phyloP scores from a whole-genome alignment of 2,797 vertebrate genomes.

The Triplophysa yarkandensis region DNA sequence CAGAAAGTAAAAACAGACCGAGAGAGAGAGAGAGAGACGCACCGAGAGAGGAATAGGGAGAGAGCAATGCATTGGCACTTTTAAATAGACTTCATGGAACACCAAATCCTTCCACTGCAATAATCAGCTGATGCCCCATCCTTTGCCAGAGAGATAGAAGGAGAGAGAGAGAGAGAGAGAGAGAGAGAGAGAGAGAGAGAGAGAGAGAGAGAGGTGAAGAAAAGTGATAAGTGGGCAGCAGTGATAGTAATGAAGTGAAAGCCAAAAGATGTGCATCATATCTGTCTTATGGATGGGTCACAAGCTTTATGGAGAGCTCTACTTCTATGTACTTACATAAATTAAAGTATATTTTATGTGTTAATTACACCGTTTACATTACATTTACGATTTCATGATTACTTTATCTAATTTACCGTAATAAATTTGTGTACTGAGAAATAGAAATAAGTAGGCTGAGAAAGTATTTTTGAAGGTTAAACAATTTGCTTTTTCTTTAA shows the following conservation, averaged over 20 bases:
- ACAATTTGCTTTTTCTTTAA: too few relatives aligned
- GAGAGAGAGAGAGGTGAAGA: slow-evolving; percentile 36
- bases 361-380: neutral
- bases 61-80: slow-evolving; percentile 60
- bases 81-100: slow-evolving; percentile 80
- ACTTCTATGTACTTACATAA: too few relatives aligned
- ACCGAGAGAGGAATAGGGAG: slow-evolving; percentile 24
- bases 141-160: slow-evolving; percentile 67
- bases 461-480: too few relatives aligned
- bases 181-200: slow-evolving; percentile 52
- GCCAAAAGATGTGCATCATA: neutral
- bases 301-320: slow-evolving; percentile 28
- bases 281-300: slow-evolving; percentile 31
- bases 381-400: too few relatives aligned
- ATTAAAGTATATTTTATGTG: too few relatives aligned
- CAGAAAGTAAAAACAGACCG: slow-evolving; percentile 11
- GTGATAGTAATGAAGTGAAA: slow-evolving; percentile 6
- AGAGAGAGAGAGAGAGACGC: slow-evolving; percentile 32
- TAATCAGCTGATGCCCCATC: slow-evolving; percentile 75
- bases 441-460: too few relatives aligned
- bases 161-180: neutral
- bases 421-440: too few relatives aligned
- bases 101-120: slow-evolving; percentile 76
- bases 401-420: too few relatives aligned
- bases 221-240: slow-evolving; percentile 25